These are phyloP conservation scores for Rotaria magnacalcarata DNA, from an alignment of 2,888 invertebrate species.

Conservation along the genomic window DNA sequence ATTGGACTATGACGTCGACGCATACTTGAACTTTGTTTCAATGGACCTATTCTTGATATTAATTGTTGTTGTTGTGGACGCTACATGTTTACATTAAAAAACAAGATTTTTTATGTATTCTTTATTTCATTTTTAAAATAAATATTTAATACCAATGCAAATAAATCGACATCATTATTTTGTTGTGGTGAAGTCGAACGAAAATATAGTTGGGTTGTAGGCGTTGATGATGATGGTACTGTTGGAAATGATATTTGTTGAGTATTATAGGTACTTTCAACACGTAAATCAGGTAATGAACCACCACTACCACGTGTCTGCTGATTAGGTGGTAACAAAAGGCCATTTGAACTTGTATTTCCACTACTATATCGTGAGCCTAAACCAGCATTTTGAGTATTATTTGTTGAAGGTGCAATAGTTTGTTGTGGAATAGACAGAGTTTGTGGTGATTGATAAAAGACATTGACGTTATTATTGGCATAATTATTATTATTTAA, in stretches of 20 bases:
- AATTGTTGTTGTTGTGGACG: slow-evolving; percentile 28
- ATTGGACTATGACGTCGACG: slow-evolving; percentile 30
- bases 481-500: slow-evolving; percentile 10
- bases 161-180: background rate
- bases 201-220: background rate
- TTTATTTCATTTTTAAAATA: background rate
- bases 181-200: background rate
- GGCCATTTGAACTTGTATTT: background rate
- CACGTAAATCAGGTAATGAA: slow-evolving; percentile 21
- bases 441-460: background rate
- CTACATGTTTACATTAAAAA: background rate
- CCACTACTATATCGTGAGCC: background rate
- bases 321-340: slow-evolving; percentile 7
- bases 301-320: background rate
- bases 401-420: background rate
- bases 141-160: background rate
- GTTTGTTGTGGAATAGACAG: background rate
- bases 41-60: background rate
- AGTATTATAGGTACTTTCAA: background rate
- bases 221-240: background rate
- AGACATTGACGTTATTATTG: background rate
- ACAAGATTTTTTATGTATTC: too few relatives aligned
- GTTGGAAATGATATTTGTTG: background rate
- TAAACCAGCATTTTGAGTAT: background rate
- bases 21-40: background rate